phyloP scores from a whole-genome alignment of 2,888 invertebrate genomes.

The Uloborus plumipes region DNA sequence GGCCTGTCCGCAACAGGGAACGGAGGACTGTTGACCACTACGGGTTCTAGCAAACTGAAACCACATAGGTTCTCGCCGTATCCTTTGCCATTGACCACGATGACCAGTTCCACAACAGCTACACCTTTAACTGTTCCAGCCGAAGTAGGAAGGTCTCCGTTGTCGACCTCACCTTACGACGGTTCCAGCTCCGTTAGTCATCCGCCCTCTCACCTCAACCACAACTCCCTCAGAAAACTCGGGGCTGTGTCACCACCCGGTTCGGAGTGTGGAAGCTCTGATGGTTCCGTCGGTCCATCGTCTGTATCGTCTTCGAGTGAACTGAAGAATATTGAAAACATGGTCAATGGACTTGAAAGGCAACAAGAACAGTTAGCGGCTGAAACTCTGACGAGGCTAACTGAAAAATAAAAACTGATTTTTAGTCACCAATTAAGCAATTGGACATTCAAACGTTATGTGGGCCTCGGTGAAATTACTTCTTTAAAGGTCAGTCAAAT shows the following conservation, averaged over 20 bases:
- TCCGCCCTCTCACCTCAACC: constrained; percentile 29
- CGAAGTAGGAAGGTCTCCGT: constrained; percentile 41
- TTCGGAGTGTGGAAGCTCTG: constrained; percentile 63
- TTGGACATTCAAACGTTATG: too few species aligned
- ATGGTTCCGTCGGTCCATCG: constrained; percentile 58
- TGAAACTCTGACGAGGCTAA: constrained; percentile 60
- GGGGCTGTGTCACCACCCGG: constrained; percentile 52
- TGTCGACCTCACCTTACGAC: constrained; percentile 50
- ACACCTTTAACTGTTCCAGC: constrained; percentile 46
- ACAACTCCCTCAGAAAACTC: constrained; percentile 43
- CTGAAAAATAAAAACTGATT: constrained; percentile 74
- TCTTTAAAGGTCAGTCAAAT: constrained; percentile 11
- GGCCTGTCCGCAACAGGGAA: not conserved
- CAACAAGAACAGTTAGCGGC: constrained; percentile 65
- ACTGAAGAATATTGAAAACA: constrained; percentile 66
- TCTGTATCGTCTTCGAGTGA: constrained; percentile 63
- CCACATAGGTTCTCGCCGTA: constrained; percentile 91
- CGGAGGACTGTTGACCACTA: constrained; percentile 68
- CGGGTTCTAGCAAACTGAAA: constrained; percentile 71
- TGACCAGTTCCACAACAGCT: constrained; percentile 34
- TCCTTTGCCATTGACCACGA: constrained; percentile 75
- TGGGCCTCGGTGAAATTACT: not conserved
- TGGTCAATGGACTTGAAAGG: constrained; percentile 66
- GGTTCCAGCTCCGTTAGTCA: constrained; percentile 6
- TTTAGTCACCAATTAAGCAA: not conserved